Conservation (phyloP, 2,797 vertebrate species). For the Mormyrops boulengeri region DNA sequence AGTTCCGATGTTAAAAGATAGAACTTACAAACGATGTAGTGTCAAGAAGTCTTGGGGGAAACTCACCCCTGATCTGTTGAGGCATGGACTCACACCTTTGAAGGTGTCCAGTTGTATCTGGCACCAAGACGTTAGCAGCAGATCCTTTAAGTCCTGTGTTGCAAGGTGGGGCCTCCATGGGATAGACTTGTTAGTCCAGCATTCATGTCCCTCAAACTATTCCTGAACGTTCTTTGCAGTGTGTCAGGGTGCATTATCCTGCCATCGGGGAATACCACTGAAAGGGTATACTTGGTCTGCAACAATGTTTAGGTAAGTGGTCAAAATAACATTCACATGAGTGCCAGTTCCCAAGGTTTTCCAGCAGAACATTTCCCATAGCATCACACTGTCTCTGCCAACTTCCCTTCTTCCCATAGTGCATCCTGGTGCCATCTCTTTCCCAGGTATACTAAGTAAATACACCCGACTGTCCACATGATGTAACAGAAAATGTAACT, state of each 20-base stretch:
- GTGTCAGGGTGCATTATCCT: background rate
- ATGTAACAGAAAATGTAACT: background rate
- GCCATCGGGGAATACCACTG: background rate
- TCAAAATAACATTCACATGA: background rate
- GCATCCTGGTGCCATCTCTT: background rate
- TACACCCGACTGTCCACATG: background rate
- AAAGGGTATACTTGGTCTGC: background rate
- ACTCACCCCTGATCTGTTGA: background rate
- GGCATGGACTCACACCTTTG: background rate
- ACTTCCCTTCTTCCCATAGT: background rate
- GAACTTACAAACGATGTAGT: background rate
- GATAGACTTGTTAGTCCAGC: background rate
- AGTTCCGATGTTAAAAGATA: background rate
- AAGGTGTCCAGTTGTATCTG: background rate
- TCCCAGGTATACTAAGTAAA: background rate
- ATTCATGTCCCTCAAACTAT: background rate
- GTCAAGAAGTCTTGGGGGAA: background rate
- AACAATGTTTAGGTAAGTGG: background rate
- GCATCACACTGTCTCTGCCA: background rate
- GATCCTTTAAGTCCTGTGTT: background rate
- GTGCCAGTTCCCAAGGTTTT: background rate
- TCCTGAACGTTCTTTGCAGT: background rate
- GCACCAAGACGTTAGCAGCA: background rate
- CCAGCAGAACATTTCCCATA: background rate
- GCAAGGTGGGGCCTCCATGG: background rate